Evolutionary conservation across 2,888 invertebrate species (phyloP), one percentile per base, ranked within the genome.

Genomic region (Lucinisca nassula): DNA sequence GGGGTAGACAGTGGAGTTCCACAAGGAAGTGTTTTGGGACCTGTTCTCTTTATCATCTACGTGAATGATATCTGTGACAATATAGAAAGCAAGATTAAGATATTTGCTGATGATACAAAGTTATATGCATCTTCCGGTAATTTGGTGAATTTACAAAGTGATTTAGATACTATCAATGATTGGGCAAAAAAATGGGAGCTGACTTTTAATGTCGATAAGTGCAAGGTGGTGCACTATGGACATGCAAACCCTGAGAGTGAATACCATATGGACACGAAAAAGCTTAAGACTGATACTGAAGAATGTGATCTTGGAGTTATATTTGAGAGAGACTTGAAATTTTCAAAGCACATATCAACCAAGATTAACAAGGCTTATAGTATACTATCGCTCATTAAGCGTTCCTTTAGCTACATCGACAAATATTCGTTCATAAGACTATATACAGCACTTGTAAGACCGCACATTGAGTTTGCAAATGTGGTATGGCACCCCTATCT

Each of bases 351-450:
- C n/a, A 82, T 81, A 51, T 21, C 80, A 6, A 55, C 37, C 45
- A 85, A 85, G 49, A 51, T 85, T 17, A 85, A 77, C 55, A 85
- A 81, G 51, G 76, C 85, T 8, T 77, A 81, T 55, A 85, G 85
- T 58, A 77, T 81, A 10, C 1, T 79, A 17, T 55, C 74, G 12
- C 27, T 84, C 14, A 79, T 84, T 2, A 55, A 30, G 27, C 30
- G 80, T 58, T 30, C 49, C 35, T 76, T 49, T 92, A n/a, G 74
- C 12, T 55, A 55, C 45, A 10, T 80, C 3, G 73, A 80, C 27
- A 80, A 74, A 24, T 17, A 80, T 45, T 38, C 74, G 12, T 80
- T 80, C 35, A 17, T 80, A 14, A 72, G 38, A 24, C 74, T 80
- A 1, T 80, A 79, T 35, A 70, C 21, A 30, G 79, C 70, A 2